Conservation (phyloP, 1,140 invertebrate genomes). For the Teleopsis dalmanni region DNA sequence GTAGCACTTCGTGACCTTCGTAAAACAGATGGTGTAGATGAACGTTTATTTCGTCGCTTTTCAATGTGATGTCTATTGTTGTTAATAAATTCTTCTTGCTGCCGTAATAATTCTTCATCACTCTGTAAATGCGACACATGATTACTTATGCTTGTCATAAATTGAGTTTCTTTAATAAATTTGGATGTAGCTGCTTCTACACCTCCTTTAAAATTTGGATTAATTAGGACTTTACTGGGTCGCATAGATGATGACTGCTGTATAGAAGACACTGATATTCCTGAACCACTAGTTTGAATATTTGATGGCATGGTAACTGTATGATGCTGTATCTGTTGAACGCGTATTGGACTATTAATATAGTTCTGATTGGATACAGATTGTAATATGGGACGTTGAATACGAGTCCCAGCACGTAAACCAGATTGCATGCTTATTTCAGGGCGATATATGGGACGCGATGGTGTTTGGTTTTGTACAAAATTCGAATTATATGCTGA, state of each 20-base stretch:
- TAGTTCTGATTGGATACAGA: slow-evolving; percentile 31
- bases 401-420: slow-evolving; percentile 26
- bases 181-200: slow-evolving; percentile 43
- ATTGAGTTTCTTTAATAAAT: slow-evolving; percentile 43
- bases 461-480: slow-evolving; percentile 2
- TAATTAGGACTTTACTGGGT: slow-evolving; percentile 41
- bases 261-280: slow-evolving; percentile 2
- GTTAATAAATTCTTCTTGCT: slow-evolving; percentile 44
- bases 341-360: slow-evolving; percentile 27
- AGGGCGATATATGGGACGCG: slow-evolving; percentile 9
- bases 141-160: slow-evolving; percentile 35
- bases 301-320: slow-evolving; percentile 7
- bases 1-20: slow-evolving; percentile 24
- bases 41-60: slow-evolving; percentile 37
- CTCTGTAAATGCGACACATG: slow-evolving; percentile 15
- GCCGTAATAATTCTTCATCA: slow-evolving; percentile 37
- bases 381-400: slow-evolving; percentile 33
- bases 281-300: background rate
- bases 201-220: slow-evolving; percentile 44
- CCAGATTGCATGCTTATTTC: slow-evolving; percentile 16
- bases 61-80: slow-evolving; percentile 42
- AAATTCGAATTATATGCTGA: slow-evolving; percentile 5
- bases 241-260: slow-evolving; percentile 18
- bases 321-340: slow-evolving; percentile 1
- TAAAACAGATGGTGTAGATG: slow-evolving; percentile 20